Conservation (phyloP, 2,113 vertebrate genomes). For the Spea multiplicata region DNA sequence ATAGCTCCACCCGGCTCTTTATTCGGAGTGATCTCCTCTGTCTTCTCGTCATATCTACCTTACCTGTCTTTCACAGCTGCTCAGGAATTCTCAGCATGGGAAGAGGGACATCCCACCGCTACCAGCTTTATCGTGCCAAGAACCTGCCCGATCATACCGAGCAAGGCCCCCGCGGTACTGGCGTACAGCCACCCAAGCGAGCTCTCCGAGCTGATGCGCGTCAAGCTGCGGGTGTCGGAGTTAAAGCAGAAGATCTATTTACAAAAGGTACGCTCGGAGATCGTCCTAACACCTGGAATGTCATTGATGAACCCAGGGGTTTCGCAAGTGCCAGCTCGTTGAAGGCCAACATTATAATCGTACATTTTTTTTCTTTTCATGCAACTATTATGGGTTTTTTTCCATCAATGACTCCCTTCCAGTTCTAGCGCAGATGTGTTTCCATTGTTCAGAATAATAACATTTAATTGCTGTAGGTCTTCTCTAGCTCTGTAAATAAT, state of each 20-base stretch:
- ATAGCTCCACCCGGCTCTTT: no score
- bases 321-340: no score
- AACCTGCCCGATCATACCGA: neutral
- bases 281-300: neutral
- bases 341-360: no score
- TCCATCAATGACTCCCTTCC: neutral
- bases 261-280: constrained; percentile 70
- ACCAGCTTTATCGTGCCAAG: neutral
- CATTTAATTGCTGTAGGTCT: constrained; percentile 20
- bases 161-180: constrained; percentile 59
- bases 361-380: no score
- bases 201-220: constrained; percentile 70
- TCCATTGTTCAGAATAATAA: constrained; percentile 18
- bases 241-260: constrained; percentile 77
- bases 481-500: constrained; percentile 15
- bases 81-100: constrained; percentile 60
- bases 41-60: neutral
- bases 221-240: constrained; percentile 70
- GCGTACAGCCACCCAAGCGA: constrained; percentile 73
- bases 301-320: neutral
- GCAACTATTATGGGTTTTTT: neutral
- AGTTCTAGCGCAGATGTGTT: neutral
- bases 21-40: no score
- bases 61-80: constrained; percentile 57
- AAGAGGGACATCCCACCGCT: constrained; percentile 49